Evolutionary conservation across 2,797 vertebrate genomes (phyloP).

Genomic region (Muscicapa comitata): DNA sequence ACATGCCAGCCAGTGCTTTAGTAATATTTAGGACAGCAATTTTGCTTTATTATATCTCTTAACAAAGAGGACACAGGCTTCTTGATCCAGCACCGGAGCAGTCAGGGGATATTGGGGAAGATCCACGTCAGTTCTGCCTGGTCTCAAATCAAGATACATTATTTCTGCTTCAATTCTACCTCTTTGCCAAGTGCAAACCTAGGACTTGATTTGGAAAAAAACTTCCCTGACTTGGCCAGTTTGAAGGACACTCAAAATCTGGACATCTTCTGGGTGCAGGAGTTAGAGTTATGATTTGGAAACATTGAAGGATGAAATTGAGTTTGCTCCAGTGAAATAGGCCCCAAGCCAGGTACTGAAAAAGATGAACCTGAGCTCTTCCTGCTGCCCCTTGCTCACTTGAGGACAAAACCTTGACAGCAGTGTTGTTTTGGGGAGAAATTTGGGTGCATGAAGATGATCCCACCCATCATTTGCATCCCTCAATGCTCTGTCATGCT

Average conservation of each 20-base stretch:
- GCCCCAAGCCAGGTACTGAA: not conserved
- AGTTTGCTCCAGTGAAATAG: not conserved
- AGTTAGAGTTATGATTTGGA: not conserved
- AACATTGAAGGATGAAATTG: not conserved
- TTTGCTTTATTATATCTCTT: constrained; percentile 69
- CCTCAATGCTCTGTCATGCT: accelerated
- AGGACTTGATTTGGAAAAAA: not conserved
- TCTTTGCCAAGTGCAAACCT: not conserved
- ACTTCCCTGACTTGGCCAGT: not conserved
- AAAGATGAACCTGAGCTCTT: not conserved
- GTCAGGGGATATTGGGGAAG: not conserved
- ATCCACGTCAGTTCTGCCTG: not conserved
- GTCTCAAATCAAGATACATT: not conserved
- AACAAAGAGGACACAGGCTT: constrained; percentile 45
- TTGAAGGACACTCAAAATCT: not conserved
- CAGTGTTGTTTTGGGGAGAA: not conserved
- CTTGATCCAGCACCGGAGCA: constrained; percentile 20
- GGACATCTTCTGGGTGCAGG: not conserved
- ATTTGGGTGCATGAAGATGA: accelerated
- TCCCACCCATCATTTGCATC: not conserved
- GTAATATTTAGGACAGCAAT: constrained; percentile 73
- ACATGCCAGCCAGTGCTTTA: constrained; percentile 69
- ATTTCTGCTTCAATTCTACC: not conserved
- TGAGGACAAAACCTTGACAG: not conserved
- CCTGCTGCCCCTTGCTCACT: not conserved